Base-by-base conservation (phyloP, 2,888 invertebrate species). In the Brachycybe producta region DNA sequence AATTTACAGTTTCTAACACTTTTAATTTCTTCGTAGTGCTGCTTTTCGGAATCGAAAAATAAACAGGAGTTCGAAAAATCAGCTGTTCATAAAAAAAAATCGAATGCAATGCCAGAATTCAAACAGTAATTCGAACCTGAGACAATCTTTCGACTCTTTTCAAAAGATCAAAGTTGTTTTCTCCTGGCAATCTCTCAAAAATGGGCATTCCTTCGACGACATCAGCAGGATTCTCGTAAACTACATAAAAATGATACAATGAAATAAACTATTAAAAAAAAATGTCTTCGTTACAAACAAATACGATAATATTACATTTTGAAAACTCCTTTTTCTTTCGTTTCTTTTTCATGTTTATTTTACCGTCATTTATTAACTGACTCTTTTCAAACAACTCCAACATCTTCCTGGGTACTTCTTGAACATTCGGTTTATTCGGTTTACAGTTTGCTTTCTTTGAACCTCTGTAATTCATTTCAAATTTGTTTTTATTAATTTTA, bases 381-480 rank as follows among this genome's bases (percentile, higher is more conserved):
- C 23, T 15, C 45, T 21, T 15, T 21, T 36, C 38, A 44, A 45
- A 35, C 13, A 45, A 24, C 13, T 51, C 51, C 38, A 27, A 24
- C 19, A 51, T 17, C 23, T 36, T 51, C 23, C 44, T 23, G 8
- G 51, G 51, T 23, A 51, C 17, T 45, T 51, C 51, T 21, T 51
- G 51, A 13, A 21, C 28, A n/a, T 45, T 21, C 1, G 28, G 21
- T 23, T 51, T 38, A 38, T 27, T 26, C 5, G 51, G 51, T n/a
- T 17, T 24, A 7, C 23, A 17, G 28, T 51, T 45, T 15, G 27
- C 26, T 24, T 50, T 50, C 8, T 24, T 36, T 1, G 3, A 26
- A n/a, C 44, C 27, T 23, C 50, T 50, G 32, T 27, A 26, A 43
- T n/a, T n/a, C n/a, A n/a, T n/a, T n/a, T n/a, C n/a, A n/a, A n/a